Evolutionary conservation across 2,888 invertebrate genomes (phyloP).

Genomic region (Tineola bisselliella): DNA sequence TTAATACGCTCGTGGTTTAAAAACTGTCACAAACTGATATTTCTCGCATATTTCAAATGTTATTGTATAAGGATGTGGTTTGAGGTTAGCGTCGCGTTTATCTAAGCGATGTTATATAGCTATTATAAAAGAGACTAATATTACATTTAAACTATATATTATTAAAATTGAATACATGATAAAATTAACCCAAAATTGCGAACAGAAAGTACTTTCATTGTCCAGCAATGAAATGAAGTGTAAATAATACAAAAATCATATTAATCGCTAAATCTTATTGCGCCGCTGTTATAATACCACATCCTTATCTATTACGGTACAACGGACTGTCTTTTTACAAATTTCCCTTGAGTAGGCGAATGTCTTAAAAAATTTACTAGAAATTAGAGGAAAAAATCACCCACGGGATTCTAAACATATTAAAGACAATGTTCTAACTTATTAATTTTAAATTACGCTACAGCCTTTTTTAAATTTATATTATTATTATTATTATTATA

Average conservation of each 20-base stretch:
- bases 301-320: neutral
- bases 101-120: neutral
- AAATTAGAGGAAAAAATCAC: neutral
- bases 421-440: neutral
- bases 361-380: neutral
- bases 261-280: no score
- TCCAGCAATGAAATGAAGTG: no score
- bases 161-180: no score
- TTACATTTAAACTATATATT: no score
- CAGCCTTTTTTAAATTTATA: no score
- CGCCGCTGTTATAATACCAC: neutral
- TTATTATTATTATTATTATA: no score
- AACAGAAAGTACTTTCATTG: no score
- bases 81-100: neutral
- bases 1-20: neutral
- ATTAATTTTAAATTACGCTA: no score
- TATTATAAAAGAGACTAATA: no score
- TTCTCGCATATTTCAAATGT: slow-evolving; percentile 3
- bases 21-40: neutral
- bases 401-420: neutral
- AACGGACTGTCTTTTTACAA: neutral
- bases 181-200: no score
- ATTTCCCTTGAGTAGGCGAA: slow-evolving; percentile 1
- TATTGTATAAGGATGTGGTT: neutral
- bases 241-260: no score